Conservation (phyloP, 1,140 invertebrate species). For the Caenorhabditis brenneri region DNA sequence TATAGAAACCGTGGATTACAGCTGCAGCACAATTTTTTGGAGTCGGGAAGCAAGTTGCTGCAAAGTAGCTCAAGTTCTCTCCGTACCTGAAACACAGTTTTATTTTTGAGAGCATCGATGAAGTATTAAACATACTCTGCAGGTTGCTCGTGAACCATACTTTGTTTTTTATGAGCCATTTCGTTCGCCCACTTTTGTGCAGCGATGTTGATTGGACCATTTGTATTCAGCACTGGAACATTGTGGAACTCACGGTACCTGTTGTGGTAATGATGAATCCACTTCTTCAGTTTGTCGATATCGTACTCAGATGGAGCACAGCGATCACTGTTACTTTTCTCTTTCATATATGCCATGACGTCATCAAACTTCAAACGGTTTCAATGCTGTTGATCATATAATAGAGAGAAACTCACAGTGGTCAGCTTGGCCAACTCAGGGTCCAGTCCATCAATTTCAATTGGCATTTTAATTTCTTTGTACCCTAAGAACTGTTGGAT, state of each 20-base stretch:
- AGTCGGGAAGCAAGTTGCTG: constrained; percentile 11
- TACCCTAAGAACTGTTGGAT: neutral
- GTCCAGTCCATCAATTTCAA: neutral
- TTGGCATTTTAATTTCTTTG: neutral
- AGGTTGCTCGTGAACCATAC: constrained; percentile 39
- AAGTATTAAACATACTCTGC: constrained; percentile 1
- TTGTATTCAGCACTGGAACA: neutral
- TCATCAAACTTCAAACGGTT: neutral
- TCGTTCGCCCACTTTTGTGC: constrained; percentile 51
- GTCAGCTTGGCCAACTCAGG: neutral
- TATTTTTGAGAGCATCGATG: neutral
- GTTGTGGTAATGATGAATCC: constrained; percentile 46
- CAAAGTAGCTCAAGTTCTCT: constrained; percentile 53
- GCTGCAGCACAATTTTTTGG: constrained; percentile 28
- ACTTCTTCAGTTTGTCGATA: constrained; percentile 26
- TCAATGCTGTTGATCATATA: too few relatives aligned
- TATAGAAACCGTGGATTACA: constrained; percentile 48
- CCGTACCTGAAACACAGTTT: constrained; percentile 49
- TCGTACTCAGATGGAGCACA: constrained; percentile 19
- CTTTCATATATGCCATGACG: constrained; percentile 12
- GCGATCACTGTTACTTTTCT: neutral
- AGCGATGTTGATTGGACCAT: neutral
- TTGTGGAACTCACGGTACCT: constrained; percentile 32
- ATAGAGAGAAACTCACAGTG: neutral
- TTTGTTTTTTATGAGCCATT: neutral